Evolutionary conservation across 2,888 invertebrate genomes (phyloP), one percentile per base, ranked within the genome.

Genomic region (Diaprepes abbreviatus): DNA sequence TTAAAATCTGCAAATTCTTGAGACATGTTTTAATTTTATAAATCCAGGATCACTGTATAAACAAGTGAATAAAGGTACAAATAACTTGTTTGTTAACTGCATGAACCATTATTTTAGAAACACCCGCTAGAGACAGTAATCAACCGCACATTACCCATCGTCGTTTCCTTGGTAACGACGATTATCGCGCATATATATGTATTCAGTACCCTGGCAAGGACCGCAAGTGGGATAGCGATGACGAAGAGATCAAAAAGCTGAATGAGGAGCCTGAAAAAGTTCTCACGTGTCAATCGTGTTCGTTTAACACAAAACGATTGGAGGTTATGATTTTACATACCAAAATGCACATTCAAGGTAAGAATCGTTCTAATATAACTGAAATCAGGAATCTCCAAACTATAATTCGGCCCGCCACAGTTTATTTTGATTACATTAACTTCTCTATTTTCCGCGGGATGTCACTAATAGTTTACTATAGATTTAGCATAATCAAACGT

Each of bases 251-350:
- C 16, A 62, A 72, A 5, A 74, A 72, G 28, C 65, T 79, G 7
- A 77, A 77, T 48, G 67, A 72, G 24, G 78, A 79, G 66, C 74
- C 75, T 6, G 72, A 72, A 16, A 66, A 77, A 40, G 73, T 74
- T 24, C 76, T 77, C 33, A 74, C 73, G 17, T 80, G 80, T 66
- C 70, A 75, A 16, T 58, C 70, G 4, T 81, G 81, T 71, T 59
- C 70, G 7, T 93, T 92, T 78, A 87, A 88, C 19, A 89, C 92
- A 28, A 85, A 87, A 12, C 88, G 93, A 24, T 85, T 93, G 19
- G 93, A 93, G 81, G 91, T 92, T 43, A 87, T 93, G 79, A 89
- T 92, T 72, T 83, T 90, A 73, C 93, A 94, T 79, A 89, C 89
- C 69, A 92, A 91, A 84, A 88, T 88, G 74, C 93, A 93, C 78